Base-by-base conservation (phyloP, 2,888 invertebrate species). In the Augochlorella aurata region DNA sequence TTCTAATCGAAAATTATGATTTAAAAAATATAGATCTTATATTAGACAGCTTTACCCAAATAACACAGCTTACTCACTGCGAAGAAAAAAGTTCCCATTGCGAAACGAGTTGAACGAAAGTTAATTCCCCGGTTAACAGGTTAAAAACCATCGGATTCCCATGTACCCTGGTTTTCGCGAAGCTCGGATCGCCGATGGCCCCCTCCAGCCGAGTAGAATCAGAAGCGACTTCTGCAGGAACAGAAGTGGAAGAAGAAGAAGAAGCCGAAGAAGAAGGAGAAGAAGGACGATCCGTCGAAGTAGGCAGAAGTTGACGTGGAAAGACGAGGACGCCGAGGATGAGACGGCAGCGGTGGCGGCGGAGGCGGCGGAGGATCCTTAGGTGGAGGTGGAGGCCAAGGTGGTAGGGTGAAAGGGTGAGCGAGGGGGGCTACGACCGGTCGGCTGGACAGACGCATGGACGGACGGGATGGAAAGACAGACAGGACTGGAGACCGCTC, bases 401-500 rank as follows among this genome's bases (percentile, higher is more conserved):
- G 73, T 69, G 74, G 74, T 45, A 73, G 85, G 84, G 71, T 74
- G 78, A 74, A 82, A 81, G 73, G 82, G 84, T 58, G 85, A 74
- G 12, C 65, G 76, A 74, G 74, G 83, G 84, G 81, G 82, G 68
- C 74, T 49, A 79, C 86, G 89, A 88, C 84, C 85, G 87, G 87
- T 79, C 81, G 81, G 85, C 77, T 73, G 88, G 84, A 85, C 84
- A 85, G 87, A 86, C 89, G 87, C 87, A 88, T 85, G 89, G 88
- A 86, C 88, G 88, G 88, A 89, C 88, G 88, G 88, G 88, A 89
- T 87, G 88, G 90, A 91, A 92, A 92, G 92, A 91, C 91, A 88
- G 93, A 92, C 92, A 90, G 92, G 90, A 89, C 88, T 87, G 90
- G 90, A 92, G 93, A 91, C 89, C 92, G 92, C 92, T 93, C 93